Conservation (phyloP, 1,140 invertebrate species). For the Ridgeia piscesae region DNA sequence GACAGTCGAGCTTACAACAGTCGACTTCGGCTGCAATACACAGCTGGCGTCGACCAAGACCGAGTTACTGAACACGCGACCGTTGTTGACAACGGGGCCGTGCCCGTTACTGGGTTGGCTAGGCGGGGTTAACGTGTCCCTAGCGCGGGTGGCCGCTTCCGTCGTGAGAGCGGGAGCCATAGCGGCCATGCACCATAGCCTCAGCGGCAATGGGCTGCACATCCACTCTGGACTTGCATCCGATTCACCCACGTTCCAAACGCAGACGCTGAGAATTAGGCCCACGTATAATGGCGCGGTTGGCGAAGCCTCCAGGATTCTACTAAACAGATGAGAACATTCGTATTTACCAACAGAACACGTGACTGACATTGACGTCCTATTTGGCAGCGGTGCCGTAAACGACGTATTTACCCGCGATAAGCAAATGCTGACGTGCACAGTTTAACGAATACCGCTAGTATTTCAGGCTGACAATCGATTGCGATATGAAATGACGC, state of each 20-base stretch:
- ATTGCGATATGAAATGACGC: neutral
- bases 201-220: slow-evolving; percentile 45
- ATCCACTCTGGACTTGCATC: slow-evolving; percentile 29
- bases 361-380: slow-evolving; percentile 3
- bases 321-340: slow-evolving; percentile 6
- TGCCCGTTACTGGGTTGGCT: neutral
- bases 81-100: slow-evolving; percentile 11
- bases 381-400: slow-evolving; percentile 3
- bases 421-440: slow-evolving; percentile 4
- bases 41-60: slow-evolving; percentile 6
- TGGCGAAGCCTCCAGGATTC: neutral
- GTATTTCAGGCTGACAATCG: neutral
- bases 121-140: slow-evolving; percentile 41
- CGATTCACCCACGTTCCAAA: neutral
- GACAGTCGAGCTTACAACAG: slow-evolving; percentile 9
- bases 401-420: slow-evolving; percentile 3
- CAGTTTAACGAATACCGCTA: neutral
- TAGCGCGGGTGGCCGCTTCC: slow-evolving; percentile 45
- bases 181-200: slow-evolving; percentile 53
- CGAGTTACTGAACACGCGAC: neutral
- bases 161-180: slow-evolving; percentile 53
- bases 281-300: neutral
- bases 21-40: neutral
- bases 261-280: slow-evolving; percentile 3
- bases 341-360: neutral